Evolutionary conservation across 2,888 invertebrate genomes (phyloP).

Genomic region (Philaethria dido): DNA sequence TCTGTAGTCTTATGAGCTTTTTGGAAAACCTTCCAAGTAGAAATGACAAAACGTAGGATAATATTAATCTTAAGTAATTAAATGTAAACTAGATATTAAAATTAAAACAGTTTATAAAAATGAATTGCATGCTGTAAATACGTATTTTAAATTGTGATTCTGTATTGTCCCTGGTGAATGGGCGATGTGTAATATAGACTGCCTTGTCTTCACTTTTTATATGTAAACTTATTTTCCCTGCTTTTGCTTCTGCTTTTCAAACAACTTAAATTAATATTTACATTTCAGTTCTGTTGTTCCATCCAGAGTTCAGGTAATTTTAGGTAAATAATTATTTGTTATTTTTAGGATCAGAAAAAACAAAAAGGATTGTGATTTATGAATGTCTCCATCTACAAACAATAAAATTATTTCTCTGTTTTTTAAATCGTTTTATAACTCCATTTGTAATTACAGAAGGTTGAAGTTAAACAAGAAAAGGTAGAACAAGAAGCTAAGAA

Average conservation of each 20-base stretch:
- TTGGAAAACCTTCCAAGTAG: neutral
- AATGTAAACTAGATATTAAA: neutral
- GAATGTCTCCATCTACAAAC: neutral
- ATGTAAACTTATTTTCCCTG: slow-evolving; percentile 61
- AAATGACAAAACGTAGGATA: neutral
- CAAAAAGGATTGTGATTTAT: neutral
- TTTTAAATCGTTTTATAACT: slow-evolving; percentile 9
- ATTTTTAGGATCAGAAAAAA: neutral
- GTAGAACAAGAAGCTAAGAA: slow-evolving; percentile 77
- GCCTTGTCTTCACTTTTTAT: slow-evolving; percentile 46
- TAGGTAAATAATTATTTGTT: neutral
- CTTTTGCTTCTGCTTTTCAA: slow-evolving; percentile 56
- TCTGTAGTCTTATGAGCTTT: neutral
- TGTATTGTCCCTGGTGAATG: slow-evolving; percentile 25
- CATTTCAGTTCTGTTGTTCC: slow-evolving; percentile 9
- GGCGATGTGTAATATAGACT: slow-evolving; percentile 38
- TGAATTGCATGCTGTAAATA: slow-evolving; percentile 28
- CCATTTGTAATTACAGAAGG: slow-evolving; percentile 68
- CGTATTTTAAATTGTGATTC: slow-evolving; percentile 37
- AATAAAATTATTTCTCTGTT: neutral
- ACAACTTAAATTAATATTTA: slow-evolving; percentile 5
- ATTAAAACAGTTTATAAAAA: neutral
- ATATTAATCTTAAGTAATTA: slow-evolving; percentile 1
- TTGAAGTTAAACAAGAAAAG: slow-evolving; percentile 74
- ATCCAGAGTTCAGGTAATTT: slow-evolving; percentile 7